Percentiles rank a stretch among this genome's conserved stretches.
Evolutionary conservation across 2,797 vertebrate genomes (phyloP).

Genomic region (Danio tinwini): DNA sequence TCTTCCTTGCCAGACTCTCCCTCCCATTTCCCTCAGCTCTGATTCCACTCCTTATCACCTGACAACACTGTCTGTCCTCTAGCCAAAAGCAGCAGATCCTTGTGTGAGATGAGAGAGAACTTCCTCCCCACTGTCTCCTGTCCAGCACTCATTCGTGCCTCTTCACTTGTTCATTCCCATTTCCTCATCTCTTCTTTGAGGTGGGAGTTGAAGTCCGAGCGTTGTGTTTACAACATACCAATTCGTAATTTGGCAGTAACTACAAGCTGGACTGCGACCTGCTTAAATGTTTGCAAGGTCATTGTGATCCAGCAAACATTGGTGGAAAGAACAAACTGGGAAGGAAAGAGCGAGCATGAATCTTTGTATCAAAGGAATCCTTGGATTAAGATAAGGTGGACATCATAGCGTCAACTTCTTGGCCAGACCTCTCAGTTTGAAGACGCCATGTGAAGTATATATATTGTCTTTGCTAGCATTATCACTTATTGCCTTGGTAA

Average conservation of each 20-base stretch:
- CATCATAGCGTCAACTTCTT: constrained; percentile 15
- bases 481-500: constrained; percentile 51
- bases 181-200: constrained; percentile 55
- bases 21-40: constrained; percentile 75
- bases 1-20: constrained; percentile 76
- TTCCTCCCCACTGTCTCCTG: constrained; percentile 52
- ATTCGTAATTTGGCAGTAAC: not conserved
- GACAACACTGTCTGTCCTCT: constrained; percentile 76
- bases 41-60: constrained; percentile 76
- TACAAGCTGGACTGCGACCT: not conserved
- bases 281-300: constrained; percentile 2
- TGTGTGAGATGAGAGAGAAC: constrained; percentile 65
- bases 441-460: constrained; percentile 46
- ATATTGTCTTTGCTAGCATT: constrained; percentile 38
- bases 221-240: not conserved
- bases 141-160: constrained; percentile 45
- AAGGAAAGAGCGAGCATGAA: constrained; percentile 50
- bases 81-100: constrained; percentile 78
- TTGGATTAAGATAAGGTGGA: constrained; percentile 33
- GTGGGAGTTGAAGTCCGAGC: not conserved
- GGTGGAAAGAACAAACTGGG: constrained; percentile 51
- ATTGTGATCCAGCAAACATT: constrained; percentile 20
- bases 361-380: constrained; percentile 57
- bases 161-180: constrained; percentile 62
- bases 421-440: constrained; percentile 38